These are phyloP conservation scores for Drosophila mimica DNA, from an alignment of 2,888 invertebrate genomes.

Conservation along the genomic window DNA sequence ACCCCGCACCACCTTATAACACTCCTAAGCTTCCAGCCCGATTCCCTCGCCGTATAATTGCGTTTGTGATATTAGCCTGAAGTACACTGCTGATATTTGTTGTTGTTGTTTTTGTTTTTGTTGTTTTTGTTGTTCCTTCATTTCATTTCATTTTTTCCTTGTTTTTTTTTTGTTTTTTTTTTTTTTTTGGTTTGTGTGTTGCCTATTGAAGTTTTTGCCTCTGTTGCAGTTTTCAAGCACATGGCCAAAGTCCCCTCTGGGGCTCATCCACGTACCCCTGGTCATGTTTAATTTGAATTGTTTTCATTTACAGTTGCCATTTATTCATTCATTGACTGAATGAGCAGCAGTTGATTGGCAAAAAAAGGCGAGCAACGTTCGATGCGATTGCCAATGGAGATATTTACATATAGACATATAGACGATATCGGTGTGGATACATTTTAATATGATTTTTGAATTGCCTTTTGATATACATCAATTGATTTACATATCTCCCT, in stretches of 20 bases:
- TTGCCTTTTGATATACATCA: slow-evolving; percentile 57
- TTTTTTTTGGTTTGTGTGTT: slow-evolving; percentile 34
- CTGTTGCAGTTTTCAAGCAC: slow-evolving; percentile 73
- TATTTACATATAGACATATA: slow-evolving; percentile 8
- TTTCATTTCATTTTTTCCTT: slow-evolving; percentile 1
- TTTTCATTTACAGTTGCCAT: slow-evolving; percentile 81
- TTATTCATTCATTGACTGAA: slow-evolving; percentile 66
- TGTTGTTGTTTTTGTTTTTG: slow-evolving; percentile 4
- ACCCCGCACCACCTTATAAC: neutral
- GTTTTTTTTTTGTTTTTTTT: slow-evolving; percentile 16
- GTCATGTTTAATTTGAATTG: slow-evolving; percentile 79
- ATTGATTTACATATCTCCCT: slow-evolving; percentile 49
- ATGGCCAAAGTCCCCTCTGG: slow-evolving; percentile 35
- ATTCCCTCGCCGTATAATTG: slow-evolving; percentile 70
- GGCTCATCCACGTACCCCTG: slow-evolving; percentile 13
- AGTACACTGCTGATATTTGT: slow-evolving; percentile 57
- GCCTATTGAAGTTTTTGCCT: slow-evolving; percentile 67
- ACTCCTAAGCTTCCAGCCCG: slow-evolving; percentile 1
- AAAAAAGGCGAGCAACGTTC: slow-evolving; percentile 42
- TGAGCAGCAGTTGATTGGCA: slow-evolving; percentile 70
- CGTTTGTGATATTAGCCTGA: slow-evolving; percentile 80
- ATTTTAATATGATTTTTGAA: slow-evolving; percentile 51
- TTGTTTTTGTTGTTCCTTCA: slow-evolving; percentile 28
- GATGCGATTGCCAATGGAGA: slow-evolving; percentile 11
- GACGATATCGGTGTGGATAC: slow-evolving; percentile 9